These are phyloP conservation scores for Pachypeltis micranthus DNA, from an alignment of 1,140 invertebrate genomes.

Conservation along the genomic window DNA sequence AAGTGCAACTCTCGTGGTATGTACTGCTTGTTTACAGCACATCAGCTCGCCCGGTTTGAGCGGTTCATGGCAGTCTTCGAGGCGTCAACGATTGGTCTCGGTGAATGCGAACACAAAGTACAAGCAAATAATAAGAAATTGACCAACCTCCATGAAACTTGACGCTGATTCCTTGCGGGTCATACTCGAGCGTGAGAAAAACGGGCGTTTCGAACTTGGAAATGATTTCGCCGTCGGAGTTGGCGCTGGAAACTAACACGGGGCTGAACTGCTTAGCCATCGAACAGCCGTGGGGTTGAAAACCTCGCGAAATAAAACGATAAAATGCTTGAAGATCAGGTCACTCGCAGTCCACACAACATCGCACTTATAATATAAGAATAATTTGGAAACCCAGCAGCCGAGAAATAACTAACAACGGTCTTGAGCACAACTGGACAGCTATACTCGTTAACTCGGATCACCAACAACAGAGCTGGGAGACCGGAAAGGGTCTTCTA, in stretches of 20 bases:
- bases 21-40: background rate
- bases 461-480: too few species aligned
- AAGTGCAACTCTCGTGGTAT: background rate
- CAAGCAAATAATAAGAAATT: background rate
- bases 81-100: too few species aligned
- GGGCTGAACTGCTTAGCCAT: constrained; percentile 21
- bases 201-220: constrained; percentile 56
- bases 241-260: constrained; percentile 16
- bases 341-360: too few species aligned
- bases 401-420: too few species aligned
- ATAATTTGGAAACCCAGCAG: too few species aligned
- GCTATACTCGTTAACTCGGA: too few species aligned
- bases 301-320: too few species aligned
- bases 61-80: background rate
- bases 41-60: background rate
- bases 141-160: constrained; percentile 45
- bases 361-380: too few species aligned
- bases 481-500: too few species aligned
- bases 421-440: too few species aligned
- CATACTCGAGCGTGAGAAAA: constrained; percentile 56
- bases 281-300: too few species aligned
- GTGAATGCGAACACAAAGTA: background rate
- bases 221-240: constrained; percentile 39
- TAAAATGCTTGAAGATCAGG: too few species aligned
- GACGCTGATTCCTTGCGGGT: constrained; percentile 60